Evolutionary conservation across 2,888 invertebrate species (phyloP).

Genomic region (Iphiclides podalirius): DNA sequence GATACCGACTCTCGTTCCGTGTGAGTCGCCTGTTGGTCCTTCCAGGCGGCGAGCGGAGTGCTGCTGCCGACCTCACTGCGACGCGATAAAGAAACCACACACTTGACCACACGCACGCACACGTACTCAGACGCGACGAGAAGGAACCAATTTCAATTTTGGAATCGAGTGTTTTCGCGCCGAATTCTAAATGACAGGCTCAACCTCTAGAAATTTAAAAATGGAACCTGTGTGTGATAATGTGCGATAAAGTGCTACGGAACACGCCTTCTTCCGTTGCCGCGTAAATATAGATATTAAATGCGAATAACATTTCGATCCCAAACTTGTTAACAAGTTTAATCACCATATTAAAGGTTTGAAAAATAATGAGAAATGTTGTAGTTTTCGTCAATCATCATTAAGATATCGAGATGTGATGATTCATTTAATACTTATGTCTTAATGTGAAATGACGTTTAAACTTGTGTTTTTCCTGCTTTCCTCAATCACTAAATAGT

Average conservation of each 20-base stretch:
- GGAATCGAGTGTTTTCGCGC: constrained; percentile 35
- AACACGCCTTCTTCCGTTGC: neutral
- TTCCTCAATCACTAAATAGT: neutral
- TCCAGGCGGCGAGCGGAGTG: constrained; percentile 80
- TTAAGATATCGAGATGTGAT: constrained; percentile 18
- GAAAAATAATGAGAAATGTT: constrained; percentile 6
- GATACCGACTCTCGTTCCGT: constrained; percentile 96
- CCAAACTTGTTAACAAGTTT: constrained; percentile 41
- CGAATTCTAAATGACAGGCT: neutral
- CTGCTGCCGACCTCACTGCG: constrained; percentile 76
- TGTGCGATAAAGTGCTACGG: neutral
- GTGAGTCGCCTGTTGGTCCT: constrained; percentile 94
- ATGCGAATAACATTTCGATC: constrained; percentile 34
- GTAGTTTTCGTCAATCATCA: constrained; percentile 1
- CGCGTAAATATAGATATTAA: neutral
- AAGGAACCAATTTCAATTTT: constrained; percentile 39
- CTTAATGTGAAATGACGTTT: constrained; percentile 6
- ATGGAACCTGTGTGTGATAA: too few species aligned
- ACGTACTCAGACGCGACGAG: constrained; percentile 39
- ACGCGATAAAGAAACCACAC: constrained; percentile 76
- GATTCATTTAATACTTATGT: too few species aligned
- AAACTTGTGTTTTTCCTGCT: constrained; percentile 13
- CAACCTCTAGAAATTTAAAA: constrained; percentile 4
- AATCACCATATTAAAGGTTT: constrained; percentile 34
- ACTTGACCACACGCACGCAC: constrained; percentile 50